Evolutionary conservation across 2,888 invertebrate genomes (phyloP).

Genomic region (Caenorhabditis sp.): DNA sequence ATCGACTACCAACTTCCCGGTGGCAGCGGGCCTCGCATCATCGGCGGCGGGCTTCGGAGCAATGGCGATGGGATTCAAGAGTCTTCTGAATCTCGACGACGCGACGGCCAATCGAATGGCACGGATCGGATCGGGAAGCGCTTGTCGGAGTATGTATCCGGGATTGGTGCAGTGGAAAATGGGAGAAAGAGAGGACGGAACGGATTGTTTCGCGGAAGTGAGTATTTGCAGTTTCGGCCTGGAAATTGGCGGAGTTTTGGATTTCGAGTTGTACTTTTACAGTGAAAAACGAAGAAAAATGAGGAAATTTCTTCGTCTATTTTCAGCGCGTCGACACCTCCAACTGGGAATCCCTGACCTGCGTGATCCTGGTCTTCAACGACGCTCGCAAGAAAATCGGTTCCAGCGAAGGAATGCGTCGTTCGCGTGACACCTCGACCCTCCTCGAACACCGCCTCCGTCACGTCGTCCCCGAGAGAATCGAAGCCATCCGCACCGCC

Average conservation of each 20-base stretch:
- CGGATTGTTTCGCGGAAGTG: conserved; percentile 86
- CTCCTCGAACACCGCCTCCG: conserved; percentile 89
- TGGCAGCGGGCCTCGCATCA: conserved; percentile 97
- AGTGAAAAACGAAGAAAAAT: too few species aligned
- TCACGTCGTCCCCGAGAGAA: conserved; percentile 88
- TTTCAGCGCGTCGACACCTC: conserved; percentile 7
- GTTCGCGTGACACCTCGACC: conserved; percentile 90
- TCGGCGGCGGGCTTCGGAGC: conserved; percentile 97
- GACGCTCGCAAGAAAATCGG: conserved; percentile 74
- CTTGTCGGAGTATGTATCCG: conserved; percentile 94
- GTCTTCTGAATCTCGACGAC: conserved; percentile 74
- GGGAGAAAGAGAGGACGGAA: conserved; percentile 87
- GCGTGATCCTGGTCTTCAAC: conserved; percentile 91
- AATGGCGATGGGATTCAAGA: conserved; percentile 78
- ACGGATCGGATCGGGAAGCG: conserved; percentile 90
- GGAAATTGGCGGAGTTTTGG: too few species aligned
- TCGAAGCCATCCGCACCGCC: conserved; percentile 85
- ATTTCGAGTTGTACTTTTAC: too few species aligned
- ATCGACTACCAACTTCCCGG: conserved; percentile 95
- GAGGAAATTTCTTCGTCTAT: too few species aligned
- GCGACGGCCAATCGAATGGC: conserved; percentile 73
- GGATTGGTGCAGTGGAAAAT: conserved; percentile 95
- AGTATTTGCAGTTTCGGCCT: too few species aligned
- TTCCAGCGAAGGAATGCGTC: conserved; percentile 91
- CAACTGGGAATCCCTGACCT: conserved; percentile 92